Conservation (phyloP, 64 coral and sea anemone species). For the Actinia equina region DNA sequence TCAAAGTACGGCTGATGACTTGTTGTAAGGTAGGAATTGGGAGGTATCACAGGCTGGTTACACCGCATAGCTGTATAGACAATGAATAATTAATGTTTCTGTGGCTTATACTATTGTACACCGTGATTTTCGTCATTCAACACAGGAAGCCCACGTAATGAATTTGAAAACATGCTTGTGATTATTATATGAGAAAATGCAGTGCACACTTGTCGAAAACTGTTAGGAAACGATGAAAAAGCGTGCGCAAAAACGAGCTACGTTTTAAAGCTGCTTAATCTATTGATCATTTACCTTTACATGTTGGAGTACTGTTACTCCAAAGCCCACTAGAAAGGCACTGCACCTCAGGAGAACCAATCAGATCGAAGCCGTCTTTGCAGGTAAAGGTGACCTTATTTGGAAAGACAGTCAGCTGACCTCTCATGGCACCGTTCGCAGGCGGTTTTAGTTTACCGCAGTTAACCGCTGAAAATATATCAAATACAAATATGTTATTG, state of each 20-base stretch:
- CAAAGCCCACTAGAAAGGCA: constrained; percentile 58
- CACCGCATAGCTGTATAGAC: constrained; percentile 33
- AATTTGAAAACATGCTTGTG: too few species aligned
- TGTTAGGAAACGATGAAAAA: too few species aligned
- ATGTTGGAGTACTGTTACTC: constrained; percentile 50
- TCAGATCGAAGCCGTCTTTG: constrained; percentile 18
- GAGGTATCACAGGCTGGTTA: constrained; percentile 26
- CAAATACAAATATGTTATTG: too few species aligned
- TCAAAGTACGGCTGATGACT: constrained; percentile 13
- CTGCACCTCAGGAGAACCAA: constrained; percentile 22
- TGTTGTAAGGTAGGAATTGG: constrained; percentile 37
- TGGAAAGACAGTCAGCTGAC: constrained; percentile 33
- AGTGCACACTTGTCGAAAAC: too few species aligned
- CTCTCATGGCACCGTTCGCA: constrained; percentile 39
- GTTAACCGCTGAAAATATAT: constrained; percentile 29
- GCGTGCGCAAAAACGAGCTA: too few species aligned
- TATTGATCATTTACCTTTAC: constrained; percentile 22
- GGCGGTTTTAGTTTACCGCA: constrained; percentile 39
- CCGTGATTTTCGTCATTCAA: too few species aligned
- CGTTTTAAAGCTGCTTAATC: not conserved
- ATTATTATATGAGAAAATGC: not conserved
- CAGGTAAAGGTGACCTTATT: constrained; percentile 43
- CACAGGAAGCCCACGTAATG: too few species aligned
- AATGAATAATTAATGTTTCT: not conserved
- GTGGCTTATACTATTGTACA: not conserved